These are phyloP conservation scores for Sialia sialis DNA, from an alignment of 2,113 vertebrate genomes.

Conservation along the genomic window DNA sequence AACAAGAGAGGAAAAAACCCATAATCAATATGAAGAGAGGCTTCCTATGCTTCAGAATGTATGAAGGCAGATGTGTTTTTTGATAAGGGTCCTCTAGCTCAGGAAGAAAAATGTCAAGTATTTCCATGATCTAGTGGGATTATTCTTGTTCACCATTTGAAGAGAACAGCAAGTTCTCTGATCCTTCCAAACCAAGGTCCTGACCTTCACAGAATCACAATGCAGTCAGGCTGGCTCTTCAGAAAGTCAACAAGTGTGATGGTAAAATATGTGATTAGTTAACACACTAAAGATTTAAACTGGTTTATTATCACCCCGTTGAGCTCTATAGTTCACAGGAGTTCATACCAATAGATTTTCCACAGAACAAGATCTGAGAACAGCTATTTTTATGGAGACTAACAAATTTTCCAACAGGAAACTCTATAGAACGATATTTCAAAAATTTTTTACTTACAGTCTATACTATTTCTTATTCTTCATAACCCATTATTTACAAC, in stretches of 20 bases:
- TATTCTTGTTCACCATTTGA: neutral
- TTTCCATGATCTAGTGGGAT: neutral
- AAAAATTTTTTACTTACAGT: neutral
- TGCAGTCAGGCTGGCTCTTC: neutral
- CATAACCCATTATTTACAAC: neutral
- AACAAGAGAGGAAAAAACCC: neutral
- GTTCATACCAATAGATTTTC: neutral
- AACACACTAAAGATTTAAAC: neutral
- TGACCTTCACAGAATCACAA: neutral
- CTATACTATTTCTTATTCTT: neutral
- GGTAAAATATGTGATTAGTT: neutral
- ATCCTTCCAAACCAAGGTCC: neutral
- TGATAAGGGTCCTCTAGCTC: conserved; percentile 22
- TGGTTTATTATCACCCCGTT: neutral
- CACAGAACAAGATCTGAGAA: neutral
- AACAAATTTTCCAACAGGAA: neutral
- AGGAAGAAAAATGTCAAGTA: conserved; percentile 52
- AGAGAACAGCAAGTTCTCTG: neutral
- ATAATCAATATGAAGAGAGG: conserved; percentile 46
- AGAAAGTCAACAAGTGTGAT: neutral
- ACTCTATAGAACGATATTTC: neutral
- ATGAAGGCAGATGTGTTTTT: conserved; percentile 46
- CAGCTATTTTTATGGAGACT: neutral
- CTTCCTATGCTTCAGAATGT: neutral
- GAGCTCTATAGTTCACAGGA: neutral